Evolutionary conservation across 2,797 vertebrate species (phyloP).

Genomic region (Falco concolor): DNA sequence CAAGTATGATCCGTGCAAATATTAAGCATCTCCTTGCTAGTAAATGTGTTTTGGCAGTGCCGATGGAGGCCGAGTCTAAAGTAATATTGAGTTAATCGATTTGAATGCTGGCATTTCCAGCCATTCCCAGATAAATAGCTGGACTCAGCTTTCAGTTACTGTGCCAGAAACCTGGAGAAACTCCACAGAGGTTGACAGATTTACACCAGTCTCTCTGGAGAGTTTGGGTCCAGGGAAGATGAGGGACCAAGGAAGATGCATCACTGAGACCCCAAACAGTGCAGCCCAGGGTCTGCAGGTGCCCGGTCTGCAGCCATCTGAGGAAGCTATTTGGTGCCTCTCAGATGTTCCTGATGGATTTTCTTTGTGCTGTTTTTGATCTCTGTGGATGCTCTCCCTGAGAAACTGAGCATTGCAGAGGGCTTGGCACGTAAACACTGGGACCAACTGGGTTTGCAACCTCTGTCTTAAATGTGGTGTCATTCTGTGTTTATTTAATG

Average conservation of each 20-base stretch:
- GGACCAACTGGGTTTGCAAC: not conserved
- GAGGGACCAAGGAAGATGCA: not conserved
- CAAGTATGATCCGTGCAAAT: not conserved
- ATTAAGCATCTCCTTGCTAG: not conserved
- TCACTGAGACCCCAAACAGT: not conserved
- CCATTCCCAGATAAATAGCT: not conserved
- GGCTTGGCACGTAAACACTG: not conserved
- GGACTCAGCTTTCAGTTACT: not conserved
- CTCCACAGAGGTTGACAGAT: not conserved
- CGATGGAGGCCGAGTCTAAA: not conserved
- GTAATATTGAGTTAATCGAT: not conserved
- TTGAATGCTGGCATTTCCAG: not conserved
- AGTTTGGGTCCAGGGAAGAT: not conserved
- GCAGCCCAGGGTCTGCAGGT: not conserved
- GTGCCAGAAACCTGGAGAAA: constrained; percentile 48
- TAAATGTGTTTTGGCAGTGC: not conserved
- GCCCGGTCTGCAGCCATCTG: not conserved
- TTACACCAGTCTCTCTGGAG: not conserved
- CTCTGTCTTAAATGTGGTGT: not conserved
- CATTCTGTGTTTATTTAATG: not conserved
- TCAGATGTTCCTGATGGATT: not conserved
- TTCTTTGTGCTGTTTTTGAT: not conserved
- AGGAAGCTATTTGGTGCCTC: not conserved
- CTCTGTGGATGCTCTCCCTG: not conserved
- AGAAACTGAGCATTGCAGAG: not conserved